phyloP scores from a whole-genome alignment of 2,888 invertebrate species.

The Mythimna vitellina region DNA sequence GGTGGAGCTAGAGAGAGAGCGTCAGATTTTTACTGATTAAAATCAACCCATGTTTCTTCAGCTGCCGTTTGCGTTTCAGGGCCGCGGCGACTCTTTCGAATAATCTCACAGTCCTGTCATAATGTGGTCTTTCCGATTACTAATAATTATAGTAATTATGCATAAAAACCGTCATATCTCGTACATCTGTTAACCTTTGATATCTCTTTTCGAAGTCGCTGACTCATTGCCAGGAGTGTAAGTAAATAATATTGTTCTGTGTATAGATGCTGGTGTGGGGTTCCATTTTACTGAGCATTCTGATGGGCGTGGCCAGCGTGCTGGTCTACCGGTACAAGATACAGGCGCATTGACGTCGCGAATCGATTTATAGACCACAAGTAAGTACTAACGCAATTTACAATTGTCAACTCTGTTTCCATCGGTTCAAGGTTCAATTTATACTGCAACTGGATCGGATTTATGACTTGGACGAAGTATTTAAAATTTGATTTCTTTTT shows the following conservation, averaged over 20 bases:
- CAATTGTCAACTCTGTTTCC: neutral
- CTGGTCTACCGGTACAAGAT: slow-evolving; percentile 94
- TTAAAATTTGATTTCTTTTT: slow-evolving; percentile 35
- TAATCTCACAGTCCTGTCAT: too few species aligned
- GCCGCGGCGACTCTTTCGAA: too few species aligned
- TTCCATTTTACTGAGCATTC: slow-evolving; percentile 92
- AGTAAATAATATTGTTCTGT: slow-evolving; percentile 1
- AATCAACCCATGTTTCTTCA: too few species aligned
- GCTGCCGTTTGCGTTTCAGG: too few species aligned
- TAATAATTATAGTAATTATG: too few species aligned
- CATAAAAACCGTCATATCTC: too few species aligned
- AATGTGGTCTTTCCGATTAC: too few species aligned
- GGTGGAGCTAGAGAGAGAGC: too few species aligned
- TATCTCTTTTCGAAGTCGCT: neutral
- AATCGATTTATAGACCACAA: slow-evolving; percentile 43
- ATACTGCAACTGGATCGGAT: neutral
- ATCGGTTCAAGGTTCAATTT: neutral
- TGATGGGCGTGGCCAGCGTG: slow-evolving; percentile 93
- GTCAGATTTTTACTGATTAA: too few species aligned
- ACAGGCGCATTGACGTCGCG: slow-evolving; percentile 80
- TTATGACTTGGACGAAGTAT: neutral
- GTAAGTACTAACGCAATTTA: slow-evolving; percentile 37
- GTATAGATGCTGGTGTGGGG: slow-evolving; percentile 91
- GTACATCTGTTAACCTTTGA: too few species aligned
- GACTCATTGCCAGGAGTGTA: neutral